Base-by-base conservation (phyloP, 2,113 vertebrate species). In the Gnathonemus longibarbis region DNA sequence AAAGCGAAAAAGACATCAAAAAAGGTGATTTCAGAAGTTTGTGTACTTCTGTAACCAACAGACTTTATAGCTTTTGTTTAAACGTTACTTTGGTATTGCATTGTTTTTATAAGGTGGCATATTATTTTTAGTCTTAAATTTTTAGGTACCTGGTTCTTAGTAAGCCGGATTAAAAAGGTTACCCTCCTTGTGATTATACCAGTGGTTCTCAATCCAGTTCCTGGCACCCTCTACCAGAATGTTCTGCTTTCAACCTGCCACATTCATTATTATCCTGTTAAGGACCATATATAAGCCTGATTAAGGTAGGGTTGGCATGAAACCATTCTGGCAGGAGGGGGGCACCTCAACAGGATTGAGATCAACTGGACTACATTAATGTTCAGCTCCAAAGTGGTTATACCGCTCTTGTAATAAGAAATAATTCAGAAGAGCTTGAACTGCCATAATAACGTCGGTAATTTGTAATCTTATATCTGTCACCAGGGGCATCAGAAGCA, bases 1-100 rank as follows among this genome's bases (percentile, higher is more conserved):
- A 91, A 11, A 49, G 77, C 10, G 46, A 89, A 11, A 24, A 89
- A 1, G 9, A 89, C 24, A 35, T 93, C 3, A 92, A 89, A 70
- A 91, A 35, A 91, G 93, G 93, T 94, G 70, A 58, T 42, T 24
- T 31, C 87, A 21, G 24, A 4, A 10, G 10, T 31, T 31, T 27
- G 11, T 27, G 24, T 62, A 62, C 56, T n/a, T n/a, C 6, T n/a
- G 24, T 62, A 62, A n/a, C 56, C 21, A 9, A 3, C n/a, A 13
- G n/a, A 31, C 27, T 70, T 70, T 70, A 70, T 10, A 31, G 10
- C 62, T 31, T 31, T 70, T 70, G 3, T 70, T 70, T 70, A 31
- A 31, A 70, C 3, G 62, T 70, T 62, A 62, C 56, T n/a, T 62
- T 21, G 19, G 24, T n/a, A n/a, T 62, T 66, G n/a, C 62, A 66